Conservation (phyloP, 2,888 invertebrate species). For the Allygus modestus region DNA sequence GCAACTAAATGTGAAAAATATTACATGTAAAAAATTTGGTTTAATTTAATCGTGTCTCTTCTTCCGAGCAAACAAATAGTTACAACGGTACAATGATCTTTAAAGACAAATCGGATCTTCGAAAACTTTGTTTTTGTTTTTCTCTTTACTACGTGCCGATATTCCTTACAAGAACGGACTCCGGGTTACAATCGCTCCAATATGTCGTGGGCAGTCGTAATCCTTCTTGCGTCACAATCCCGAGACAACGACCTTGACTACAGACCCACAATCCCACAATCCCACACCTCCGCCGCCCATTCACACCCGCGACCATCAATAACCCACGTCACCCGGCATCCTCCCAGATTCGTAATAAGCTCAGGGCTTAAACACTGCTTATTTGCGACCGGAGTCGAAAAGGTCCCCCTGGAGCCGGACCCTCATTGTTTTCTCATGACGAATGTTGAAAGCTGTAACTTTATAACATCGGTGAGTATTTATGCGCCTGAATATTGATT, state of each 20-base stretch:
- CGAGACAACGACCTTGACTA: constrained; percentile 1
- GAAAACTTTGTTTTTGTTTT: no score
- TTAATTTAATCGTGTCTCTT: no score
- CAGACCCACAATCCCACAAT: background rate
- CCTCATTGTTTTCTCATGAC: background rate
- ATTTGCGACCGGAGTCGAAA: background rate
- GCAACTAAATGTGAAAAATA: no score
- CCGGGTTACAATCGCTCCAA: no score
- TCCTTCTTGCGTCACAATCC: background rate
- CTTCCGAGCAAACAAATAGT: no score
- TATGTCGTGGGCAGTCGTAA: background rate
- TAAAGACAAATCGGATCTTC: no score
- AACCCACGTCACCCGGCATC: background rate
- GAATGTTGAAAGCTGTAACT: constrained; percentile 28
- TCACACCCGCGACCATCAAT: background rate
- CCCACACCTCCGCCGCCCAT: constrained; percentile 5
- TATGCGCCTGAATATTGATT: constrained; percentile 29
- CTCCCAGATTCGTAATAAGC: background rate
- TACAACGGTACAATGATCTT: no score
- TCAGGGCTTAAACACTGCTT: background rate
- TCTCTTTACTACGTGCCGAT: no score
- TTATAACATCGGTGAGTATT: constrained; percentile 1
- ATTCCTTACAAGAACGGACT: no score
- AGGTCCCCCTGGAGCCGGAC: background rate
- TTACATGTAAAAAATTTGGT: no score